These are phyloP conservation scores for Polyommatus icarus DNA, from an alignment of 2,888 invertebrate genomes.

Conservation along the genomic window DNA sequence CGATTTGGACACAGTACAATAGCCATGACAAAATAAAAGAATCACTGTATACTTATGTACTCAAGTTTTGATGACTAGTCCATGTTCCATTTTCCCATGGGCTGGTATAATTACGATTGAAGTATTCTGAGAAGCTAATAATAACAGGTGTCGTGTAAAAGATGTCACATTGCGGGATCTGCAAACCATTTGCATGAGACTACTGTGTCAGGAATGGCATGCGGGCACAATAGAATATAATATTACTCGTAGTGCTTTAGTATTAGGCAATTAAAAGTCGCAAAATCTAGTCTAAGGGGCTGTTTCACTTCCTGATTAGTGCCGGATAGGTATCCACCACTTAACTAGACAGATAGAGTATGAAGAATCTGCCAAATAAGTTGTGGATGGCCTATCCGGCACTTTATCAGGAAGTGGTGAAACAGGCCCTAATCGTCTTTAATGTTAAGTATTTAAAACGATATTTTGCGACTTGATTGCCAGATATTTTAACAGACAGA, in stretches of 20 bases:
- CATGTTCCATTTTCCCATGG: constrained; percentile 29
- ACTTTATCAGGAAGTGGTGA: too few species aligned
- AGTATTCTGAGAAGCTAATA: constrained; percentile 29
- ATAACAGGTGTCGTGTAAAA: constrained; percentile 52
- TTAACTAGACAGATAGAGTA: too few species aligned
- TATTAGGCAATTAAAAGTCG: not conserved
- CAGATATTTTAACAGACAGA: too few species aligned
- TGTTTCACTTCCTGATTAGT: too few species aligned
- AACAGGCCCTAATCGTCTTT: too few species aligned
- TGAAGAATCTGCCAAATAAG: too few species aligned
- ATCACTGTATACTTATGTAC: not conserved
- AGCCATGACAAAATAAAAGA: not conserved
- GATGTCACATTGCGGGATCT: constrained; percentile 56
- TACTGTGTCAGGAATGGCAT: not conserved
- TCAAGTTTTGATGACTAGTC: not conserved
- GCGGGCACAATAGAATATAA: not conserved
- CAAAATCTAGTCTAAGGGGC: too few species aligned
- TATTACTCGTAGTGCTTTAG: not conserved
- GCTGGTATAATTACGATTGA: constrained; percentile 31
- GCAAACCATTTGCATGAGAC: not conserved
- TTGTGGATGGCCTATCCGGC: too few species aligned
- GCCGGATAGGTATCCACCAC: too few species aligned
- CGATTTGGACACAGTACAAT: too few species aligned
- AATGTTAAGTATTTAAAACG: too few species aligned
- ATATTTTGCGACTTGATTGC: too few species aligned